A percentile compares a stretch with the other conserved stretches of the same genome.
Evolutionary conservation across 2,888 invertebrate species (phyloP).

Genomic region (Chamaedrilus cognettii): DNA sequence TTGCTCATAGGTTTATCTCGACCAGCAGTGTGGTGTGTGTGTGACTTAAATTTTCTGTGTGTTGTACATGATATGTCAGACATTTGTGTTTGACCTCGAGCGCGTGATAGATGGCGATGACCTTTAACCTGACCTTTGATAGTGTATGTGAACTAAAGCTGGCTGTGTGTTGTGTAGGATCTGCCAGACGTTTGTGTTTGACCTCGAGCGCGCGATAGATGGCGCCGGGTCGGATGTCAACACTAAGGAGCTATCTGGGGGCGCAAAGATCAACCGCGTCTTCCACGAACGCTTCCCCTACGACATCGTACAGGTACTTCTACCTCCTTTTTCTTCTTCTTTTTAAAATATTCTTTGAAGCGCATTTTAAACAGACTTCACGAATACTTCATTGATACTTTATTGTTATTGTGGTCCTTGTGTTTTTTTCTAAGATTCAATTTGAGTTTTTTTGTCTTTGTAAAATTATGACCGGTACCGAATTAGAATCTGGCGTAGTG

Average conservation of each 20-base stretch:
- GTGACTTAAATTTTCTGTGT: too few relatives aligned
- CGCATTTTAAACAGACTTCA: neutral
- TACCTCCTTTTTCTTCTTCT: neutral
- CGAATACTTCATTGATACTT: neutral
- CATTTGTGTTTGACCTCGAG: slow-evolving; percentile 96
- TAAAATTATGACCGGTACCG: too few relatives aligned
- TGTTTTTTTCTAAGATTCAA: too few relatives aligned
- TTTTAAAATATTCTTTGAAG: neutral
- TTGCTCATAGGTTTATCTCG: too few relatives aligned
- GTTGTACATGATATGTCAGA: slow-evolving; percentile 99
- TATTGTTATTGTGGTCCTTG: neutral
- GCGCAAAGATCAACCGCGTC: slow-evolving; percentile 97
- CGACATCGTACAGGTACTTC: slow-evolving; percentile 63
- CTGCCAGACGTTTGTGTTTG: slow-evolving; percentile 97
- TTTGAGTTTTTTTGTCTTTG: too few relatives aligned
- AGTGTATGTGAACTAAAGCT: too few relatives aligned
- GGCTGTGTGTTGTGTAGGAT: too few relatives aligned
- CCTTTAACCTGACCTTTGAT: too few relatives aligned
- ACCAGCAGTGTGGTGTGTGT: too few relatives aligned
- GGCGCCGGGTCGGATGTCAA: slow-evolving; percentile 96
- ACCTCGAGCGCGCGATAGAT: slow-evolving; percentile 98
- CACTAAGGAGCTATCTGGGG: slow-evolving; percentile 95
- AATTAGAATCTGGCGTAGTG: too few relatives aligned
- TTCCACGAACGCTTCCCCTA: slow-evolving; percentile 99
- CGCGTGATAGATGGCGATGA: slow-evolving; percentile 98